Conservation (phyloP, 2,113 vertebrate species). For the Desmodus rotundus region DNA sequence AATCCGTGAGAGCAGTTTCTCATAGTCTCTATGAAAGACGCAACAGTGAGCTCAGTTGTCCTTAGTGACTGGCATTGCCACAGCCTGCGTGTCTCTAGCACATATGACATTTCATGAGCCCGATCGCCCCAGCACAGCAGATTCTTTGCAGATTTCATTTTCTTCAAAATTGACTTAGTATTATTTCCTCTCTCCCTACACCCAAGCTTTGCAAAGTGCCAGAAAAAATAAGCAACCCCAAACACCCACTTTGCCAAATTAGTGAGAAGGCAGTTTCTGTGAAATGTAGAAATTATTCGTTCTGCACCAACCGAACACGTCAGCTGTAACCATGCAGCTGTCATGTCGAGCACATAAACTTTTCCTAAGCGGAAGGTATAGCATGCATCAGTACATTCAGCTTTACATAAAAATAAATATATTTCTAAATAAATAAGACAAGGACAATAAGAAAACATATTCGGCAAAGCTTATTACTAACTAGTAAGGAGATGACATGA, state of each 20-base stretch:
- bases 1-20: not conserved
- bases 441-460: not conserved
- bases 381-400: not conserved
- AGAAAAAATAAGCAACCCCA: not conserved
- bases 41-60: not conserved
- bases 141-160: not conserved
- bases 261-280: not conserved
- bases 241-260: constrained; percentile 14
- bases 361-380: not conserved
- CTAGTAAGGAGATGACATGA: not conserved
- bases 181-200: not conserved
- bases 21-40: not conserved
- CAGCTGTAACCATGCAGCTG: not conserved
- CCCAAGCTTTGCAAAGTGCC: not conserved
- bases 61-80: not conserved
- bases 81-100: not conserved
- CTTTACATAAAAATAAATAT: constrained; percentile 2
- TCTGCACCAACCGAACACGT: not conserved
- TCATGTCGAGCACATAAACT: not conserved
- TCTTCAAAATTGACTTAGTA: not conserved
- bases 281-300: not conserved
- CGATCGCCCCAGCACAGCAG: not conserved
- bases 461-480: constrained; percentile 21
- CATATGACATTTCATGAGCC: not conserved
- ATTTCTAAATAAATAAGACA: not conserved